These are phyloP conservation scores for Delphinapterus leucas DNA, from an alignment of 2,113 vertebrate genomes.

Conservation along the genomic window DNA sequence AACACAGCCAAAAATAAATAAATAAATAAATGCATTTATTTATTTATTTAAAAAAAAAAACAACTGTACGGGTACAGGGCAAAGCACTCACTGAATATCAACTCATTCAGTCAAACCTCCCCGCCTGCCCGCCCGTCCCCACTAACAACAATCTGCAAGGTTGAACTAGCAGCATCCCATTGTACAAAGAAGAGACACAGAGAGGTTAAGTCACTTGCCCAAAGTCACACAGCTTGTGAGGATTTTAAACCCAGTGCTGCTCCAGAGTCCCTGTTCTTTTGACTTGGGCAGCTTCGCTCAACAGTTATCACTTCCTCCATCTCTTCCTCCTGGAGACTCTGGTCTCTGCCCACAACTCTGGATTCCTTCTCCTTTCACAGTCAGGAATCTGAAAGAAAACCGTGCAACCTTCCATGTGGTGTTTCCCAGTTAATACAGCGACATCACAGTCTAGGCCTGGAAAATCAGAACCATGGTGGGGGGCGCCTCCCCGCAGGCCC, in stretches of 20 bases:
- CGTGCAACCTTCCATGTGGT: not conserved
- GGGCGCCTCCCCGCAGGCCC: no score
- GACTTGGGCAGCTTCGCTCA: not conserved
- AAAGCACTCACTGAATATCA: not conserved
- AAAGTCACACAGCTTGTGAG: not conserved
- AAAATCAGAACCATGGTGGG: not conserved
- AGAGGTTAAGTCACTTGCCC: not conserved
- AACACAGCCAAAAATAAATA: no score
- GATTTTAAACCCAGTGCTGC: not conserved
- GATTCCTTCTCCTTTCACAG: not conserved
- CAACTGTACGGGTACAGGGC: not conserved
- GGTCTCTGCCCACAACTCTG: not conserved
- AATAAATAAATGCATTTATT: no score
- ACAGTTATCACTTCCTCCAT: not conserved
- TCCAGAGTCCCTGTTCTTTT: no score
- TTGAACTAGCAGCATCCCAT: not conserved
- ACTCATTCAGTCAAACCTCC: not conserved
- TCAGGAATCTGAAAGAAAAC: not conserved
- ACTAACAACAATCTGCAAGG: not conserved
- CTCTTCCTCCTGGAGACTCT: not conserved
- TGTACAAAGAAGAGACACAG: not conserved
- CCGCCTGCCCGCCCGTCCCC: accelerated
- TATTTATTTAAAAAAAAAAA: not conserved
- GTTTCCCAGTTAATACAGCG: not conserved
- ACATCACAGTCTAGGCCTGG: no score